These are phyloP conservation scores for Hipposideros larvatus DNA, from an alignment of 2,797 vertebrate species.

Conservation along the genomic window DNA sequence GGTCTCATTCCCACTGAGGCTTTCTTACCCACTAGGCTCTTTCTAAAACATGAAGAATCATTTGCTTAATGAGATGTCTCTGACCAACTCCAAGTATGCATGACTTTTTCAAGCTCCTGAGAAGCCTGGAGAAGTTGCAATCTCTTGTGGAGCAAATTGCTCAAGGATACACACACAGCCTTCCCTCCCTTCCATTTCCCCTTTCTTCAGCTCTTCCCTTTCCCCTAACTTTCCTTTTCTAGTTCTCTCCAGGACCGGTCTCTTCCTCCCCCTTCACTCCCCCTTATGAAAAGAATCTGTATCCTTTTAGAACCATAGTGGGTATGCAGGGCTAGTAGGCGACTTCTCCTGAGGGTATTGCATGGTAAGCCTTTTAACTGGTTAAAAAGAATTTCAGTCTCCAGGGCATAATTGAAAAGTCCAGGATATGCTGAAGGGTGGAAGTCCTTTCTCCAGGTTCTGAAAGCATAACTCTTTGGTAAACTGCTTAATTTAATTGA, in stretches of 20 bases:
- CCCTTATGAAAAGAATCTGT: not conserved
- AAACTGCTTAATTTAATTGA: conserved; percentile 9
- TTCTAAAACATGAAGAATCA: not conserved
- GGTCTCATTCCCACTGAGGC: not conserved
- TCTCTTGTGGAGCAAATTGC: not conserved
- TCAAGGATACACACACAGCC: not conserved
- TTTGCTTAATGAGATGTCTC: conserved; percentile 20
- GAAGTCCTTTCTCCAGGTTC: not conserved
- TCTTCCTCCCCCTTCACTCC: not conserved
- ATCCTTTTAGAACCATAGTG: not conserved
- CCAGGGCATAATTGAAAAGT: not conserved
- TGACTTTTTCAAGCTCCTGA: not conserved
- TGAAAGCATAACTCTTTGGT: not conserved
- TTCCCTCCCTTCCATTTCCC: not conserved
- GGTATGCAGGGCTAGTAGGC: not conserved
- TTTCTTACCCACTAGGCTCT: not conserved
- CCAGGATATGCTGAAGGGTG: not conserved
- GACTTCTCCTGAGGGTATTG: not conserved
- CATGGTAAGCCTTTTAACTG: conserved; percentile 17
- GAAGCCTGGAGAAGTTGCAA: not conserved
- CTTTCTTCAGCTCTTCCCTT: not conserved
- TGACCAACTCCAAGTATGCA: not conserved
- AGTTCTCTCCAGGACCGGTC: not conserved
- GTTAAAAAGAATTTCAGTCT: not conserved
- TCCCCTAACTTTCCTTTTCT: not conserved